Conservation (phyloP, 1,140 invertebrate species). For the Zaprionus lachaisei region DNA sequence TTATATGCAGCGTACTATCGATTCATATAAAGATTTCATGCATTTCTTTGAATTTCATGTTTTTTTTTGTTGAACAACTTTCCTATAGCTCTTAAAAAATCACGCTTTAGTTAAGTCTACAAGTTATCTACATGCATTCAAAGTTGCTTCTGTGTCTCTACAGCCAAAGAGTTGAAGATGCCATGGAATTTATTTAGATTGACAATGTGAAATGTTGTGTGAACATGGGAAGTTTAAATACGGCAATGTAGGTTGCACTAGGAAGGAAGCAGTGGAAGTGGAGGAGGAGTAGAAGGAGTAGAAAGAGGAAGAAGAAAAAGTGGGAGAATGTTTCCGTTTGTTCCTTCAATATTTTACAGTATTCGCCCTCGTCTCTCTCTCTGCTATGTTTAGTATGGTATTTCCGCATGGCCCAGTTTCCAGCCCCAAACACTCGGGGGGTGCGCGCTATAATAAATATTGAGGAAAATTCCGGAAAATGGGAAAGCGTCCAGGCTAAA, state of each 20-base stretch:
- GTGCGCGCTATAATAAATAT: slow-evolving; percentile 59
- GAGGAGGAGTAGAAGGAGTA: background rate
- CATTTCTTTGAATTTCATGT: too few relatives aligned
- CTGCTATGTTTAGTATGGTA: slow-evolving; percentile 39
- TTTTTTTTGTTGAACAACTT: too few relatives aligned
- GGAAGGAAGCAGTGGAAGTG: background rate
- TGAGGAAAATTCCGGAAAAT: slow-evolving; percentile 52
- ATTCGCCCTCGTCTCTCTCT: slow-evolving; percentile 32
- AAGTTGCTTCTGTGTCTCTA: background rate
- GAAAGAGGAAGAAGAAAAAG: background rate
- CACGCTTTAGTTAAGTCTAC: background rate
- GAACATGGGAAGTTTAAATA: slow-evolving; percentile 42
- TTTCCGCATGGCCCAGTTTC: slow-evolving; percentile 72
- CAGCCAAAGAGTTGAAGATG: slow-evolving; percentile 1
- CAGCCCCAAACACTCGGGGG: slow-evolving; percentile 24
- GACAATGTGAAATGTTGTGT: slow-evolving; percentile 38
- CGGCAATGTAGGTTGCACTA: background rate
- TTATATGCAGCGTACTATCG: too few relatives aligned
- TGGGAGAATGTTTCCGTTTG: slow-evolving; percentile 35
- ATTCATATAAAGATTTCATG: too few relatives aligned
- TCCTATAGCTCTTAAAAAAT: too few relatives aligned
- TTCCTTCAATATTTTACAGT: slow-evolving; percentile 44
- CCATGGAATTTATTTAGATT: slow-evolving; percentile 31
- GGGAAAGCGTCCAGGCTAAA: slow-evolving; percentile 45
- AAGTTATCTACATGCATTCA: background rate